A percentile compares a stretch with the other conserved stretches of the same genome.
phyloP scores from a whole-genome alignment of 2,113 vertebrate genomes.

The Chelonoidis abingdonii region DNA sequence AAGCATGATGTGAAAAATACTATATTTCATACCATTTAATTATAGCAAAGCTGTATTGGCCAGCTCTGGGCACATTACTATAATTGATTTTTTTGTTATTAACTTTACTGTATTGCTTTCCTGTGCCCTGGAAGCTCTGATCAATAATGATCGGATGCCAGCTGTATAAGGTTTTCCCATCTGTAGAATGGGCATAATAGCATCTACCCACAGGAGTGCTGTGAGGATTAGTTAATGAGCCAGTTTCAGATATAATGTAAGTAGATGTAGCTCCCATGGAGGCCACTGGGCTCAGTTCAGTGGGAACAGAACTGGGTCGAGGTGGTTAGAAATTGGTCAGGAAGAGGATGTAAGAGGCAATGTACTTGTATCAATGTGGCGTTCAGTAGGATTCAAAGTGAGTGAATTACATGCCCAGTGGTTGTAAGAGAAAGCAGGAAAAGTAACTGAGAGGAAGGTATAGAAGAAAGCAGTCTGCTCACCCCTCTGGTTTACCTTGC shows the following conservation, averaged over 20 bases:
- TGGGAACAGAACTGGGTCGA: not conserved
- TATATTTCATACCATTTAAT: constrained; percentile 32
- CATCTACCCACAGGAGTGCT: not conserved
- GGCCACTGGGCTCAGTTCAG: not conserved
- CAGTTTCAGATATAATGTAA: not conserved
- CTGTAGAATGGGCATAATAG: not conserved
- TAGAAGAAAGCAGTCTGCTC: not conserved
- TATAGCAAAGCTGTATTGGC: constrained; percentile 5
- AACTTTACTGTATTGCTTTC: constrained; percentile 1
- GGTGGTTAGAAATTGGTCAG: not conserved
- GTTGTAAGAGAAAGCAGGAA: not conserved
- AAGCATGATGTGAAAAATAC: not conserved
- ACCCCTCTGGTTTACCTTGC: not conserved
- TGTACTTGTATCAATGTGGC: not conserved
- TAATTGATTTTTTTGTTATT: constrained; percentile 29
- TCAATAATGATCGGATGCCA: not conserved
- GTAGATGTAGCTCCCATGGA: not conserved
- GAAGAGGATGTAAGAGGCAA: not conserved
- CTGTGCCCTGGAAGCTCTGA: not conserved
- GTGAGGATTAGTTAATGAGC: not conserved
- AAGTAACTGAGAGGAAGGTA: not conserved
- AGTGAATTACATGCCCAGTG: not conserved
- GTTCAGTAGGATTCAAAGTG: not conserved
- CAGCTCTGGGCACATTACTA: not conserved
- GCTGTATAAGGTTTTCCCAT: not conserved